These are phyloP conservation scores for Iselma pallidipennis DNA, from an alignment of 2,888 invertebrate species.

Conservation along the genomic window DNA sequence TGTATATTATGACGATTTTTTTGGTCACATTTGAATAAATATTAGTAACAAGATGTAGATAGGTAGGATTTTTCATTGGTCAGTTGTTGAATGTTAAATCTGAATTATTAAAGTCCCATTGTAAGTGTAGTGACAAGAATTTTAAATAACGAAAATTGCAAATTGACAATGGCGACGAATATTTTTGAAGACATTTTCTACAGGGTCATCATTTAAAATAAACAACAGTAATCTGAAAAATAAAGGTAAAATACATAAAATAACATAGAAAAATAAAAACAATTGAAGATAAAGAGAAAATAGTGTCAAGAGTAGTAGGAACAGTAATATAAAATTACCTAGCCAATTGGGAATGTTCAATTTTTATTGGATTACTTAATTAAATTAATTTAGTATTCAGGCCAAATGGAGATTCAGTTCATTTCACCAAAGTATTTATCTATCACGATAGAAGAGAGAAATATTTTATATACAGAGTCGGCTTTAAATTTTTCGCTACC, in stretches of 20 bases:
- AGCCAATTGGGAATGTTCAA: slow-evolving; percentile 19
- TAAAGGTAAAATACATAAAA: too few species aligned
- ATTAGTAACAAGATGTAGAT: not conserved
- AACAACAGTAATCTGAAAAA: not conserved
- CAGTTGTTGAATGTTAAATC: not conserved
- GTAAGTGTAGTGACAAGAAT: not conserved
- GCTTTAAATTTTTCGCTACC: too few species aligned
- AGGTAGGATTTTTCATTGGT: not conserved
- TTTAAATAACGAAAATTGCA: not conserved
- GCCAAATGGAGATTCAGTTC: slow-evolving; percentile 37
- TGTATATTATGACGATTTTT: not conserved
- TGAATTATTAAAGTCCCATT: not conserved
- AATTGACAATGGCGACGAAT: not conserved
- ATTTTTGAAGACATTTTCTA: not conserved
- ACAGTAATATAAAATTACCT: not conserved
- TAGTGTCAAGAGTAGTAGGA: not conserved
- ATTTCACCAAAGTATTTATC: slow-evolving; percentile 14
- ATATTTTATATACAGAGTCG: too few species aligned
- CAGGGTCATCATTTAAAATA: not conserved
- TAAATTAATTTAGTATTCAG: slow-evolving; percentile 44
- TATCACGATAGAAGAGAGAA: not conserved
- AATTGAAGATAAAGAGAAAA: not conserved
- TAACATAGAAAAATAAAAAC: too few species aligned
- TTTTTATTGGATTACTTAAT: slow-evolving; percentile 46
- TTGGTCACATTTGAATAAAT: not conserved